These are phyloP conservation scores for Lepidurus arcticus DNA, from an alignment of 1,140 invertebrate species.

Conservation along the genomic window DNA sequence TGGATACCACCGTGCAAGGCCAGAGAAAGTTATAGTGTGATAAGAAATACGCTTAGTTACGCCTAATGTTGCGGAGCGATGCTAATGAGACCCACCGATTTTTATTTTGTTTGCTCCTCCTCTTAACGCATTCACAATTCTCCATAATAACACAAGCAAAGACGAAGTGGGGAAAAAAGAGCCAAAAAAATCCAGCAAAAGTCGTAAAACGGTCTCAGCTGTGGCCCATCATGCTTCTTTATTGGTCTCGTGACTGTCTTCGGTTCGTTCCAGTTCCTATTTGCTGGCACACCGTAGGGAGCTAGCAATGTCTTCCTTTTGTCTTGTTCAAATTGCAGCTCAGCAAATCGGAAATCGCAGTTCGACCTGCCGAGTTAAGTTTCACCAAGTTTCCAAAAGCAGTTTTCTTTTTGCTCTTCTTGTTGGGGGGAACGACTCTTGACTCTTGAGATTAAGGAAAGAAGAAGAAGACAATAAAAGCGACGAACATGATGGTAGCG, in stretches of 20 bases:
- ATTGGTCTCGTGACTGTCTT: neutral
- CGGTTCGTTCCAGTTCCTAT: neutral
- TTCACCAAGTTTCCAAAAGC: neutral
- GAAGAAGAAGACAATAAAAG: neutral
- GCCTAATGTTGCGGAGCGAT: constrained; percentile 8
- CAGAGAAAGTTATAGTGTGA: neutral
- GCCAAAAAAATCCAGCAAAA: neutral
- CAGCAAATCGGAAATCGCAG: neutral
- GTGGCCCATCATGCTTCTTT: neutral
- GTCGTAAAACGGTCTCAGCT: neutral
- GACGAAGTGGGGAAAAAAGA: too few relatives aligned
- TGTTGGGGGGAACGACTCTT: too few relatives aligned
- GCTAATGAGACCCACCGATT: neutral
- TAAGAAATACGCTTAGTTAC: neutral
- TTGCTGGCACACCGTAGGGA: neutral
- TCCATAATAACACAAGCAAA: too few relatives aligned
- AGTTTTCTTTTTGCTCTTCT: too few relatives aligned
- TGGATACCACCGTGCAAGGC: neutral
- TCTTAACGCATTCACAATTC: too few relatives aligned
- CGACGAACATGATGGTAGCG: neutral
- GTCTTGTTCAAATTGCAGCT: neutral
- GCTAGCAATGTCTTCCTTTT: neutral
- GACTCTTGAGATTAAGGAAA: neutral
- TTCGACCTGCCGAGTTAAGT: neutral
- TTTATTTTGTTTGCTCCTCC: neutral